Evolutionary conservation across 1,140 invertebrate genomes (phyloP).

Genomic region (Apocrypta bakeri): DNA sequence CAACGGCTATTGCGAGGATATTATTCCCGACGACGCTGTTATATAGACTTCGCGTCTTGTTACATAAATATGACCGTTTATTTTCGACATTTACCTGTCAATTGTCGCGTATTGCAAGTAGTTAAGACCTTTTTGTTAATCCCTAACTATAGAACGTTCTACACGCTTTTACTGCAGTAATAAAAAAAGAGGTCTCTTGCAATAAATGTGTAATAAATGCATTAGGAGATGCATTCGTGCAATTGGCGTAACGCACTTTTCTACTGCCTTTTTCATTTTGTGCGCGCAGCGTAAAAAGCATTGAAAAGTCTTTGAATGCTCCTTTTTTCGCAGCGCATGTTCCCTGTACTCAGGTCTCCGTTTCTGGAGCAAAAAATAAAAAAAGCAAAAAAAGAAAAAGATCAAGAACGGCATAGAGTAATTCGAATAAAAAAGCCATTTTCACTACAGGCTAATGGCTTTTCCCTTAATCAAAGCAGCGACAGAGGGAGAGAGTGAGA

Average conservation of each 20-base stretch:
- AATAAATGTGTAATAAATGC: neutral
- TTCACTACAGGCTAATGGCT: conserved; percentile 26
- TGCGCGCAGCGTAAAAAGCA: neutral
- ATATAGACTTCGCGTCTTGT: neutral
- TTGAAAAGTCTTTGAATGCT: neutral
- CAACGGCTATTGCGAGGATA: too few relatives aligned
- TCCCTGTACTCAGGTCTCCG: neutral
- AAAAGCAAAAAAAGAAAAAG: neutral
- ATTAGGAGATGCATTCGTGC: conserved; percentile 2
- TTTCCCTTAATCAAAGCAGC: conserved; percentile 27
- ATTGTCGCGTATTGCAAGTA: too few relatives aligned
- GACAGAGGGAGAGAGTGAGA: neutral
- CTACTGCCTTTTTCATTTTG: neutral
- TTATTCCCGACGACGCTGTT: too few relatives aligned
- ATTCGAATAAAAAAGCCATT: conserved; percentile 5
- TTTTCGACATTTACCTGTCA: too few relatives aligned
- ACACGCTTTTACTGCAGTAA: too few relatives aligned
- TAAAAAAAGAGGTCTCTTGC: too few relatives aligned
- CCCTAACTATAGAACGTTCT: too few relatives aligned
- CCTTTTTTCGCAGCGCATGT: neutral
- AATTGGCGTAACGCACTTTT: neutral
- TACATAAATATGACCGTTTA: too few relatives aligned
- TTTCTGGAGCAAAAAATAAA: too few relatives aligned
- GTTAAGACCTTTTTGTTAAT: too few relatives aligned
- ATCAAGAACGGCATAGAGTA: neutral